These are phyloP conservation scores for Danionella dracula DNA, from an alignment of 2,797 vertebrate species.

Conservation along the genomic window DNA sequence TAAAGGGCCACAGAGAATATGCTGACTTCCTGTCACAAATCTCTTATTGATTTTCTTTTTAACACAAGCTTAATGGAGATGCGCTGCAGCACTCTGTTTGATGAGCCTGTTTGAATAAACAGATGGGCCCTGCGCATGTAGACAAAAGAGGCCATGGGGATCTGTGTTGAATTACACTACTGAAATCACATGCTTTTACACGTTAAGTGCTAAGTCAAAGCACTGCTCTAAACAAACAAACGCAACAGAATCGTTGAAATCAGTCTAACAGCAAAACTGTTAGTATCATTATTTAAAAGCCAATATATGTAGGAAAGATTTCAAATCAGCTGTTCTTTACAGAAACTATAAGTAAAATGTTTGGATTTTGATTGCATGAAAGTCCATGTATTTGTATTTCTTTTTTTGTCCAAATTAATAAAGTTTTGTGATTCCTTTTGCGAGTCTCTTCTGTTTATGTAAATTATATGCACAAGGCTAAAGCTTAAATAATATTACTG, in stretches of 20 bases:
- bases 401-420: no score
- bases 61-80: constrained; percentile 48
- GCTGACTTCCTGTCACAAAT: constrained; percentile 56
- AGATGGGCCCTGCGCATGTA: background rate
- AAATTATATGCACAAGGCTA: no score
- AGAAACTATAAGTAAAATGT: no score
- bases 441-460: no score
- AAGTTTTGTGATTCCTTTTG: no score
- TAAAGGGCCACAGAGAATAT: constrained; percentile 21
- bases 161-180: background rate
- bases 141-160: background rate
- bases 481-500: no score
- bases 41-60: constrained; percentile 65
- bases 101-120: constrained; percentile 25
- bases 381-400: no score
- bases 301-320: no score
- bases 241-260: constrained; percentile 27
- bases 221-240: constrained; percentile 5
- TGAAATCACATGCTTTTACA: background rate
- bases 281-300: no score
- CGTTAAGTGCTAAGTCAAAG: background rate
- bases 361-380: no score
- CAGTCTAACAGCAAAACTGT: background rate
- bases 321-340: no score
- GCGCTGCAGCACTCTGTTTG: constrained; percentile 35